Percentiles rank a stretch among this genome's conserved stretches.
These are phyloP conservation scores for Aradus depressus DNA, from an alignment of 2,888 invertebrate species.

Conservation along the genomic window DNA sequence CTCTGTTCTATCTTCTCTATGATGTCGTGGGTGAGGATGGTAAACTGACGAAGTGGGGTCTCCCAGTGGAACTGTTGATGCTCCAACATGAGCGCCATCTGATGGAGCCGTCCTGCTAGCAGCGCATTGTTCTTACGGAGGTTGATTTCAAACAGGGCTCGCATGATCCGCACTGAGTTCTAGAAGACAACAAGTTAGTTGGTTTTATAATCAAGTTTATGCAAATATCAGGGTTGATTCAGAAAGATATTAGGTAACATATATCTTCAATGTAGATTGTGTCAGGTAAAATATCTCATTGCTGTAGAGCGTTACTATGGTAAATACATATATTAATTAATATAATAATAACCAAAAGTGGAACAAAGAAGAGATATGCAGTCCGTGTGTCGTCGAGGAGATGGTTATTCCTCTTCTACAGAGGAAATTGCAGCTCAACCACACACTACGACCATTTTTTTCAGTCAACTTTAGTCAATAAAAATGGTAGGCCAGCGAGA, in stretches of 20 bases:
- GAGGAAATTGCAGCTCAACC: neutral
- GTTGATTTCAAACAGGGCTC: slow-evolving; percentile 90
- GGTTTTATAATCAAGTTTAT: neutral
- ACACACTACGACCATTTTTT: no score
- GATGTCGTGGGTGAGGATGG: slow-evolving; percentile 61
- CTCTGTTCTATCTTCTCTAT: slow-evolving; percentile 61
- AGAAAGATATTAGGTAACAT: neutral
- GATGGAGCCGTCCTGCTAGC: slow-evolving; percentile 73
- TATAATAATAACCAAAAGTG: no score
- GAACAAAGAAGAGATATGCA: no score
- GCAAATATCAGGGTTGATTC: neutral
- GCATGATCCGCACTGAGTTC: slow-evolving; percentile 81
- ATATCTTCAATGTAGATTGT: neutral
- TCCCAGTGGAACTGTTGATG: slow-evolving; percentile 80
- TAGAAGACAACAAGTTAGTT: slow-evolving; percentile 41
- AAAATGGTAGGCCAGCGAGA: no score
- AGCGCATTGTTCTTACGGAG: slow-evolving; percentile 80
- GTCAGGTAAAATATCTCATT: neutral
- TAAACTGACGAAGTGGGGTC: slow-evolving; percentile 77
- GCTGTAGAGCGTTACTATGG: no score
- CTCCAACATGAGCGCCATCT: slow-evolving; percentile 87
- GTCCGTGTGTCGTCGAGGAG: neutral
- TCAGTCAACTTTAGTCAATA: no score
- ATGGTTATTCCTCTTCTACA: neutral
- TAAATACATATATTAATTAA: no score